A percentile compares a stretch with the other conserved stretches of the same genome.
These are phyloP conservation scores for Apoderus coryli DNA, from an alignment of 2,888 invertebrate species.

Conservation along the genomic window DNA sequence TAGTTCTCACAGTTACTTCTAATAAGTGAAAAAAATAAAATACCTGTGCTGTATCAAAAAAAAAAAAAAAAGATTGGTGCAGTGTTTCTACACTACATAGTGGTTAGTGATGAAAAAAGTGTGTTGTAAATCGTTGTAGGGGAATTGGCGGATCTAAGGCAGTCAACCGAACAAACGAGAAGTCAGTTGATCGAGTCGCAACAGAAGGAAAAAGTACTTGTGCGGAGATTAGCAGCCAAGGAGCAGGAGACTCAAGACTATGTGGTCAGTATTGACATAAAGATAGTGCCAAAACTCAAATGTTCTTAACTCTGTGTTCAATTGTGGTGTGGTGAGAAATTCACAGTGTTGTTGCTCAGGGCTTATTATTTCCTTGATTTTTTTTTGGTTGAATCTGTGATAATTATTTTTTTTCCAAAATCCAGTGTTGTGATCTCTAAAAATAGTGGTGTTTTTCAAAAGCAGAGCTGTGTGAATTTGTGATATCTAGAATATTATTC, in stretches of 20 bases:
- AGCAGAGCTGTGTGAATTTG: too few species aligned
- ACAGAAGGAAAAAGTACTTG: conserved; percentile 81
- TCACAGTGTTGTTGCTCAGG: too few species aligned
- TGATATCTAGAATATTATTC: too few species aligned
- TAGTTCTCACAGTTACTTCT: conserved; percentile 31
- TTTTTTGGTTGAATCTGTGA: too few species aligned
- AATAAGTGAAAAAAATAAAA: neutral
- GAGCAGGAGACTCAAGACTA: conserved; percentile 96
- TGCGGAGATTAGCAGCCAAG: conserved; percentile 83
- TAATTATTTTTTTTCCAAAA: too few species aligned
- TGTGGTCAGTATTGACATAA: conserved; percentile 60
- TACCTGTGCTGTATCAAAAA: conserved; percentile 14
- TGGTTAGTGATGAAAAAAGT: too few species aligned
- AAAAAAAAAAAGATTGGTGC: too few species aligned
- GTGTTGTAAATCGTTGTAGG: too few species aligned
- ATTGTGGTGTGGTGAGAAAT: conserved; percentile 10
- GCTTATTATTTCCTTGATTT: too few species aligned
- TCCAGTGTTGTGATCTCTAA: too few species aligned
- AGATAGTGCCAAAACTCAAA: conserved; percentile 25
- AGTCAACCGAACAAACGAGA: conserved; percentile 65
- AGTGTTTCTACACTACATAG: conserved; percentile 13
- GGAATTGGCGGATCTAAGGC: conserved; percentile 55
- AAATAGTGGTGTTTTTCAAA: too few species aligned
- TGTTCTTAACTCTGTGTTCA: conserved; percentile 27
- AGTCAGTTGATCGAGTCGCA: conserved; percentile 76